Conservation (phyloP, 2,797 vertebrate species). For the Trachops cirrhosus region DNA sequence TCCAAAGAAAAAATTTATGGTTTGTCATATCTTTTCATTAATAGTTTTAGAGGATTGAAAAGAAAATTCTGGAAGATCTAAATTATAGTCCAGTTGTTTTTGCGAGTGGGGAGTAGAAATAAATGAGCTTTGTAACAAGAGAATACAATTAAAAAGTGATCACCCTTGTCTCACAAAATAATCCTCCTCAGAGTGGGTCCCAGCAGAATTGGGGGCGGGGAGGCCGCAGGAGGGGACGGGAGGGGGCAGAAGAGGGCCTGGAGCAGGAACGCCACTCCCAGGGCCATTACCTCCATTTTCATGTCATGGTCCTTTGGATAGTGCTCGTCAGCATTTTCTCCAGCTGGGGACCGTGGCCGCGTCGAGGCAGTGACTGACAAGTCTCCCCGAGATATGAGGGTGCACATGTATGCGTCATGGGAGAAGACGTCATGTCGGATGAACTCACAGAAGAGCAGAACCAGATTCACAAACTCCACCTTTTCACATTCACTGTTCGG, state of each 20-base stretch:
- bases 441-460: conserved; percentile 85
- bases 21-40: not conserved
- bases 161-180: not conserved
- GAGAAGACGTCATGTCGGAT: conserved; percentile 85
- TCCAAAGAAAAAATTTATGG: not conserved
- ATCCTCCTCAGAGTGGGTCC: not conserved
- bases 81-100: not conserved
- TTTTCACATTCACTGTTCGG: conserved; percentile 84
- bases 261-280: not conserved
- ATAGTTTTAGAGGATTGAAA: not conserved
- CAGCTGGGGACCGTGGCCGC: conserved; percentile 71
- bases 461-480: conserved; percentile 85
- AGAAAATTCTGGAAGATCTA: not conserved
- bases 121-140: not conserved
- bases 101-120: not conserved
- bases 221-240: accelerated
- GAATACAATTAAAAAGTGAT: not conserved
- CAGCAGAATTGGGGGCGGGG: not conserved
- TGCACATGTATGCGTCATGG: conserved; percentile 85
- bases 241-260: not conserved
- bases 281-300: conserved; percentile 81
- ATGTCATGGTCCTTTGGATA: conserved; percentile 77
- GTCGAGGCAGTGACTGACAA: conserved; percentile 74
- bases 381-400: conserved; percentile 84
- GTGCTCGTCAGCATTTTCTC: conserved; percentile 76